Percentiles rank a stretch among this genome's conserved stretches.
phyloP scores from a whole-genome alignment of 2,113 vertebrate species.

The Canis aureus region DNA sequence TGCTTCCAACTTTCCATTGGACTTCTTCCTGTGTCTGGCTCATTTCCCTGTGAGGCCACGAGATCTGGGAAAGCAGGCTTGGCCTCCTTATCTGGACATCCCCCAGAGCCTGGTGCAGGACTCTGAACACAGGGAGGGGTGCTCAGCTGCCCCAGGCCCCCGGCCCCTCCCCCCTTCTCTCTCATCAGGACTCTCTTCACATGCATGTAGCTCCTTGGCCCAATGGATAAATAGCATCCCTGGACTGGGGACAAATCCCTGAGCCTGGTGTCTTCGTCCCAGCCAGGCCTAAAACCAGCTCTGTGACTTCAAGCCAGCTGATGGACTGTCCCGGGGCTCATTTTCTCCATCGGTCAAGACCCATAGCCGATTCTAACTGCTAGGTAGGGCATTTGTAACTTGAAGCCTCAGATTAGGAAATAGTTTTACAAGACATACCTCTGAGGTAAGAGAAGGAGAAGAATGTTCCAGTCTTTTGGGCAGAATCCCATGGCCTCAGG shows the following conservation, averaged over 20 bases:
- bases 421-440: not conserved
- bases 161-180: not conserved
- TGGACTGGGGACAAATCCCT: not conserved
- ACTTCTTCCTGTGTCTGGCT: constrained; percentile 69
- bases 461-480: not conserved
- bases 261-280: not conserved
- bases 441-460: not conserved
- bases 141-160: not conserved
- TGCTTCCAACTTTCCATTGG: constrained; percentile 72
- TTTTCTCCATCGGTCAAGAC: not conserved
- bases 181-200: not conserved
- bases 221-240: not conserved
- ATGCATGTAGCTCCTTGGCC: not conserved
- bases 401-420: not conserved
- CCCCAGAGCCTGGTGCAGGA: not conserved
- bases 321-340: not conserved
- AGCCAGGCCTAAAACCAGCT: constrained; percentile 4
- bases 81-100: constrained; percentile 70
- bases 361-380: not conserved
- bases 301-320: not conserved
- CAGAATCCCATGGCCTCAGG: not conserved
- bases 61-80: constrained; percentile 51
- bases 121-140: not conserved
- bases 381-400: not conserved
- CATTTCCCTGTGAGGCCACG: constrained; percentile 50